phyloP scores from a whole-genome alignment of 2,797 vertebrate species.

The Synaphobranchus kaupii region DNA sequence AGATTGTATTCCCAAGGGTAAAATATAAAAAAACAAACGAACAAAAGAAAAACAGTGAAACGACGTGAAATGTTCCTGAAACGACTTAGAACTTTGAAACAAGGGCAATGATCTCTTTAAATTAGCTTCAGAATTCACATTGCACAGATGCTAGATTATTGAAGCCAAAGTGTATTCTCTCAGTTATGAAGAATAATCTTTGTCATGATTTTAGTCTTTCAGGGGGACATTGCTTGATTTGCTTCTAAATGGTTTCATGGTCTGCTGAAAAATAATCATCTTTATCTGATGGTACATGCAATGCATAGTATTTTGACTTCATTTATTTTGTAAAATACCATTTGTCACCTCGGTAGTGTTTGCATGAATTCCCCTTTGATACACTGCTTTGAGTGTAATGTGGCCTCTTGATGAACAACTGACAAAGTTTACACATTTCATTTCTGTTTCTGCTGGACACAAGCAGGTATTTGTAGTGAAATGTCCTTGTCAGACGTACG shows the following conservation, averaged over 20 bases:
- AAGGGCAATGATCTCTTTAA: neutral
- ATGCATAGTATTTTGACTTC: neutral
- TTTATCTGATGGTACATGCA: neutral
- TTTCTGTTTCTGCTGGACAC: constrained; percentile 50
- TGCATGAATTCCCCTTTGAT: constrained; percentile 67
- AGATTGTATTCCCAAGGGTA: neutral
- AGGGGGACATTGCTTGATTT: neutral
- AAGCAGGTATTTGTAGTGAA: constrained; percentile 38
- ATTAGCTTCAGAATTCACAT: constrained; percentile 14
- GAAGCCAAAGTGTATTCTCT: neutral
- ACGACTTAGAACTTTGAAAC: neutral
- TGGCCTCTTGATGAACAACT: constrained; percentile 67
- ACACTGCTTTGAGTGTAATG: constrained; percentile 63
- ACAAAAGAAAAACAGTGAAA: neutral
- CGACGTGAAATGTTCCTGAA: neutral
- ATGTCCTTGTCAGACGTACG: constrained; percentile 27
- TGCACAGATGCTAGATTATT: neutral
- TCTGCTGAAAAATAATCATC: neutral
- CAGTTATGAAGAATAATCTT: neutral
- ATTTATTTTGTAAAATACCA: neutral
- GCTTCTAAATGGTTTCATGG: neutral
- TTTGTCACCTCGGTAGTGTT: constrained; percentile 28
- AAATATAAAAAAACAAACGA: neutral
- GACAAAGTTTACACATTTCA: constrained; percentile 66
- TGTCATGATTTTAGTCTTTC: neutral